These are phyloP conservation scores for Andrena marginata DNA, from an alignment of 2,888 invertebrate species.

Conservation along the genomic window DNA sequence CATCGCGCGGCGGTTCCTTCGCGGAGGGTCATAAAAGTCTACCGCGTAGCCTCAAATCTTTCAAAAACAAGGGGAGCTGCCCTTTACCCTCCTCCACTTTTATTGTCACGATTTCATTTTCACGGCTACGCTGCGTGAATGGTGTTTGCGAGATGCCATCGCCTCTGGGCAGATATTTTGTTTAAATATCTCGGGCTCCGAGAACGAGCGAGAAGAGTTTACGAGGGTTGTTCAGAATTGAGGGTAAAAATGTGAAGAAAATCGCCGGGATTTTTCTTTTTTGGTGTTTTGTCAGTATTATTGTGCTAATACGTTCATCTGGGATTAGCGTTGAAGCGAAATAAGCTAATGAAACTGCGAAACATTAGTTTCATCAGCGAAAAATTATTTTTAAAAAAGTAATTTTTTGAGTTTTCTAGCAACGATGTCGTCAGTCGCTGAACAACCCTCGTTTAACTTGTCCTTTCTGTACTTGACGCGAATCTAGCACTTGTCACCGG, in stretches of 20 bases:
- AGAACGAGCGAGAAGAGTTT: background rate
- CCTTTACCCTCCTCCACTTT: constrained; percentile 55
- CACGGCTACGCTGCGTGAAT: constrained; percentile 51
- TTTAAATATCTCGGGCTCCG: background rate
- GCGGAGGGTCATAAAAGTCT: constrained; percentile 66
- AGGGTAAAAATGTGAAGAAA: too few relatives aligned
- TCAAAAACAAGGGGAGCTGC: constrained; percentile 67
- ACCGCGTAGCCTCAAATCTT: constrained; percentile 64
- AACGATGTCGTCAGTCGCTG: background rate
- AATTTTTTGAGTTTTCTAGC: too few relatives aligned
- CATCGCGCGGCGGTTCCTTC: constrained; percentile 52
- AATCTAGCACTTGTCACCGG: background rate
- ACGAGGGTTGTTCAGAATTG: too few relatives aligned
- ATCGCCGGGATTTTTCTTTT: too few relatives aligned
- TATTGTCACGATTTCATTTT: constrained; percentile 67
- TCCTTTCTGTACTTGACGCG: background rate
- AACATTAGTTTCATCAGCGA: background rate
- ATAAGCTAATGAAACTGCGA: too few relatives aligned
- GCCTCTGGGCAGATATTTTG: background rate
- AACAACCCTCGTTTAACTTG: background rate
- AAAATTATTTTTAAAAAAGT: too few relatives aligned
- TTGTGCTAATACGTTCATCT: too few relatives aligned
- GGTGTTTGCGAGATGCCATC: constrained; percentile 21
- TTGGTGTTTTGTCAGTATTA: too few relatives aligned
- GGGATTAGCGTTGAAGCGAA: too few relatives aligned